Percentiles rank a stretch among this genome's conserved stretches.
phyloP scores from a whole-genome alignment of 2,888 invertebrate genomes.

The Colletes collaris region DNA sequence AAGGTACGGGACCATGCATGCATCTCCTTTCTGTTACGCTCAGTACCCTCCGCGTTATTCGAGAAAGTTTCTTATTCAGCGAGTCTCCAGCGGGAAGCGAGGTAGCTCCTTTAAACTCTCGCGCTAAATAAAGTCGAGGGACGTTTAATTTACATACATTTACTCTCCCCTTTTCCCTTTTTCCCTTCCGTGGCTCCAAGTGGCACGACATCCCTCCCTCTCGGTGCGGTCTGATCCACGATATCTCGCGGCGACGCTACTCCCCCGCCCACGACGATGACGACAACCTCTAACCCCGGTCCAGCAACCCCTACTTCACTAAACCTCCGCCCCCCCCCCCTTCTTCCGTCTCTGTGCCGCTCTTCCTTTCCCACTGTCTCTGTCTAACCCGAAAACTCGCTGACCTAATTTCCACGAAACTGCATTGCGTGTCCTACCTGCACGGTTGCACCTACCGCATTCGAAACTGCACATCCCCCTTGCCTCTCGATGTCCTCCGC shows the following conservation, averaged over 20 bases:
- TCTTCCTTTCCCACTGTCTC: slow-evolving; percentile 33
- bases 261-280: slow-evolving; percentile 38
- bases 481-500: slow-evolving; percentile 21
- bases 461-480: slow-evolving; percentile 62
- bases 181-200: slow-evolving; percentile 7
- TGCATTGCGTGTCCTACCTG: slow-evolving; percentile 76
- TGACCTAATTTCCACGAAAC: slow-evolving; percentile 75
- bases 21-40: slow-evolving; percentile 21
- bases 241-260: slow-evolving; percentile 47
- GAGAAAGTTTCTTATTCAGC: slow-evolving; percentile 60
- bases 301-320: slow-evolving; percentile 39
- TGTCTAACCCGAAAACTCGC: slow-evolving; percentile 72
- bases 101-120: slow-evolving; percentile 68
- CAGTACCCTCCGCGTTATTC: slow-evolving; percentile 28
- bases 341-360: slow-evolving; percentile 16
- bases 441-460: slow-evolving; percentile 70
- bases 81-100: slow-evolving; percentile 32
- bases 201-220: slow-evolving; percentile 25
- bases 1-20: slow-evolving; percentile 16
- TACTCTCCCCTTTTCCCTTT: slow-evolving; percentile 48
- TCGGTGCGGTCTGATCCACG: slow-evolving; percentile 52
- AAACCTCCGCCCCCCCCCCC: background rate
- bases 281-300: slow-evolving; percentile 60
- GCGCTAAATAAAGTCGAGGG: slow-evolving; percentile 74
- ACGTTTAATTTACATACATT: slow-evolving; percentile 76